Base-by-base conservation (phyloP, 2,888 invertebrate genomes). In the Agrotis segetum region DNA sequence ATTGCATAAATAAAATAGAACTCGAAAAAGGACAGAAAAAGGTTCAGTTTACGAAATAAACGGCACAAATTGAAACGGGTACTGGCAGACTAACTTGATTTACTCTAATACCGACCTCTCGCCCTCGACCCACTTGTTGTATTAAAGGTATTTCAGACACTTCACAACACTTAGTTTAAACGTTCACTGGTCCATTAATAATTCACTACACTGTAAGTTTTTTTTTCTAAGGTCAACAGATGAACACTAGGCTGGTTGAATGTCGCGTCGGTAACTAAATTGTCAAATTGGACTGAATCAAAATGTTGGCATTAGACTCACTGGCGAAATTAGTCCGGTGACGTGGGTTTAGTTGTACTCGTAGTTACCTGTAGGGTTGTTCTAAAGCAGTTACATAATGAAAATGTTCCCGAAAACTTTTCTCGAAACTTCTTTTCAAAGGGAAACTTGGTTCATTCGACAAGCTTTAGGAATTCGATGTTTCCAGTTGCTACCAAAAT, bases 271-370 rank as follows among this genome's bases (percentile, higher is more conserved):
- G 85, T 88, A 88, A 94, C 95, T 95, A 89, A 94, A 93, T 92
- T 91, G 93, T 92, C 92, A 92, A 91, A 92, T 91, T 89, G 91
- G 87, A 89, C 91, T 91, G 92, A 91, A 92, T 93, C 91, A 90
- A 92, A 91, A 84, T 86, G 91, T 92, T 95, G 94, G 94, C 94
- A 93, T 85, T 88, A 88, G 83, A 79, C 85, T 62, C 89, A 87
- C 89, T 84, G 82, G 89, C 86, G 87, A 89, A 91, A 91, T 91
- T 90, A 90, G 91, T 92, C 85, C 87, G 83, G 87, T 92, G 93
- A 92, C 92, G 91, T 85, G 79, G 82, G 87, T 79, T 62, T 78
- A 64, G 77, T 76, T 79, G 77, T 85, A 66, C 66, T 76, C 49
- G 49, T 49, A 80, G 82, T 86, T 74, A 87, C 74, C 83, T 81